Base-by-base conservation (phyloP, 37 sponge, comb jelly and placozoan genomes). In the Ianthella basta region DNA sequence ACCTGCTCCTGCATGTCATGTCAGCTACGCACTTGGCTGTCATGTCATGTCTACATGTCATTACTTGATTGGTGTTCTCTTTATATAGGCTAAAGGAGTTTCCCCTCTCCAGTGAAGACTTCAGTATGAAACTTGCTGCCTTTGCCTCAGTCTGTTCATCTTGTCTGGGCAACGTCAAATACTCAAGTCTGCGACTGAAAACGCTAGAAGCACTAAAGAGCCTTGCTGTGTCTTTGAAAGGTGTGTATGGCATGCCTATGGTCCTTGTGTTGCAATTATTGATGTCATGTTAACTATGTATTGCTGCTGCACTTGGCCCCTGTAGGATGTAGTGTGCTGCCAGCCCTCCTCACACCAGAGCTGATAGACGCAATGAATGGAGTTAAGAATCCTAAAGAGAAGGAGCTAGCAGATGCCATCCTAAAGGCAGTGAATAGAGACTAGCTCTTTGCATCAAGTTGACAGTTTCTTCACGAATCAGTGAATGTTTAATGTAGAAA, bases 101-200 rank as follows among this genome's bases (percentile, higher is more conserved):
- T 8, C 50, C 50, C 50, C 50, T 44, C 8, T 3, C 50, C 8
- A 8, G 50, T 44, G 50, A 44, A 8, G 50, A 44, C 6, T 44
- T 44, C 50, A 44, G 50, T 3, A 8, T 8, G 50, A 44, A 44
- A 44, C 6, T 44, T 35, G 21, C 35, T 21, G 21, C 6, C 5
- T 34, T 34, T 20, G 2, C 36, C 5, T 2, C 5, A 19, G 15
- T 33, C 32, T 34, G 34, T 4, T 15, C 60, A 15, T 29, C 81
- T 32, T 59, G 30, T 56, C 21, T 66, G 65, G 81, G 41, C 41
- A 70, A 89, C 69, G 81, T 80, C 4, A 89, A 84, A 73, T 89
- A 84, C 36, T 59, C 80, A 0, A 80, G 60, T 56, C 64, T 89
- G 0, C 38, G 85, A 41, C 29, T 40, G 35, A 80, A 80, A 40